These are phyloP conservation scores for Cryptops parisi DNA, from an alignment of 2,888 invertebrate genomes.

Conservation along the genomic window DNA sequence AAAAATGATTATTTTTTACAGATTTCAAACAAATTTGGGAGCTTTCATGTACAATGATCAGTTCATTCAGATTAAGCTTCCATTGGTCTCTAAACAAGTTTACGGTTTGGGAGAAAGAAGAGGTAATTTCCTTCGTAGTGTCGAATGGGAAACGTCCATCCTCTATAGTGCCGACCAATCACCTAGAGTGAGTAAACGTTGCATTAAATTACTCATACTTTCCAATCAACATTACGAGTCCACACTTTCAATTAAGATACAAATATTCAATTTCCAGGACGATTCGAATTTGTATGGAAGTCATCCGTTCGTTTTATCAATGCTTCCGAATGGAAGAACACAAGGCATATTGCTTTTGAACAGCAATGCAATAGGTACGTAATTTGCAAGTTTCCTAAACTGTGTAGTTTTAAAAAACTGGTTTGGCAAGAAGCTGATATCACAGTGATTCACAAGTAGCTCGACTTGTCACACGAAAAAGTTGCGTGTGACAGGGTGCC, in stretches of 20 bases:
- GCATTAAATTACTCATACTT: background rate
- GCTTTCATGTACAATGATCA: slow-evolving; percentile 26
- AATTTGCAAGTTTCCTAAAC: too few species aligned
- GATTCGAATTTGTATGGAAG: slow-evolving; percentile 54
- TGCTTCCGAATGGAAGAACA: slow-evolving; percentile 47
- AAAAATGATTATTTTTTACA: too few species aligned
- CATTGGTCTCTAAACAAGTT: slow-evolving; percentile 24
- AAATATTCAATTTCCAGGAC: slow-evolving; percentile 33
- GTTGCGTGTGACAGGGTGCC: too few species aligned
- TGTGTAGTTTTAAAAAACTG: too few species aligned
- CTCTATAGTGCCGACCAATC: slow-evolving; percentile 42
- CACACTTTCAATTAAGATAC: background rate
- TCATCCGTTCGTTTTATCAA: slow-evolving; percentile 63
- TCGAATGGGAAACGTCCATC: slow-evolving; percentile 49
- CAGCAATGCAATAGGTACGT: slow-evolving; percentile 74
- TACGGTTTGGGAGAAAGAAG: slow-evolving; percentile 30
- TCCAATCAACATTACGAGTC: background rate
- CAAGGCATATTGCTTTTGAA: slow-evolving; percentile 65
- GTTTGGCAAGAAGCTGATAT: too few species aligned
- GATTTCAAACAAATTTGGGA: too few species aligned
- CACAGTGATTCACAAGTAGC: too few species aligned
- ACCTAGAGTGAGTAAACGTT: slow-evolving; percentile 21
- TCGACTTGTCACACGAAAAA: too few species aligned
- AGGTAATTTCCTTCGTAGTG: slow-evolving; percentile 43
- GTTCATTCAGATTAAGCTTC: slow-evolving; percentile 26